phyloP scores from a whole-genome alignment of 1,140 invertebrate genomes.

The Penaeus chinensis region DNA sequence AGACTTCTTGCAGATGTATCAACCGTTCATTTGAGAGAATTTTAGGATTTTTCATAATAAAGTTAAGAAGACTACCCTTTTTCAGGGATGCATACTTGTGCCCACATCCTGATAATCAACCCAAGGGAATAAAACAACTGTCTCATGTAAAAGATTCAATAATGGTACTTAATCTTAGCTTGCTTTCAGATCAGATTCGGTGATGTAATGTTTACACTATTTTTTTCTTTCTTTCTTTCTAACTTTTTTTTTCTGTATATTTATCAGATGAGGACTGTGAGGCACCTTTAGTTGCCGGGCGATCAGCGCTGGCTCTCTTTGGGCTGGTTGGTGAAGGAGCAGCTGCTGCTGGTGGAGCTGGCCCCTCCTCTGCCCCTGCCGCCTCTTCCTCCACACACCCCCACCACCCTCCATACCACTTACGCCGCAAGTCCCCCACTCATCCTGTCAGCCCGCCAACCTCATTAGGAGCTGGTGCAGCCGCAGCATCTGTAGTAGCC shows the following conservation, averaged over 20 bases:
- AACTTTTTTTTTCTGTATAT: neutral
- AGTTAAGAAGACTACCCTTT: too few relatives aligned
- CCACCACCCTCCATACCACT: conserved; percentile 54
- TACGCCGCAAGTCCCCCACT: conserved; percentile 50
- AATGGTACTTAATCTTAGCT: too few relatives aligned
- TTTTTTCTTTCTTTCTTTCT: neutral
- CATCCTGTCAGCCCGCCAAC: conserved; percentile 33
- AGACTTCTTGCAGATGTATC: too few relatives aligned
- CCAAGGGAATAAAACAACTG: too few relatives aligned
- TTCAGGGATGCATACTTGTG: too few relatives aligned
- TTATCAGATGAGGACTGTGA: conserved; percentile 51
- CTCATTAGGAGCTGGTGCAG: conserved; percentile 27
- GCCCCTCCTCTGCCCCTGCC: conserved; percentile 35
- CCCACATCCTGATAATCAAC: too few relatives aligned
- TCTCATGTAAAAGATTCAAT: too few relatives aligned
- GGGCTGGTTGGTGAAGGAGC: conserved; percentile 41
- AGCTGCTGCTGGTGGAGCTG: conserved; percentile 34
- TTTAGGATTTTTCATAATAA: too few relatives aligned
- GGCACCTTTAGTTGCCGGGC: conserved; percentile 35
- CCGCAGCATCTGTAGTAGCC: conserved; percentile 23
- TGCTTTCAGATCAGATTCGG: too few relatives aligned
- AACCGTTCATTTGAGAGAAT: too few relatives aligned
- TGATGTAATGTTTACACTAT: too few relatives aligned
- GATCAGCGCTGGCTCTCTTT: conserved; percentile 35
- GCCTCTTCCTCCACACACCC: conserved; percentile 47